Evolutionary conservation across 2,113 vertebrate species (phyloP), one percentile per base, ranked within the genome.

Genomic region (Cyprinodon tularosa): DNA sequence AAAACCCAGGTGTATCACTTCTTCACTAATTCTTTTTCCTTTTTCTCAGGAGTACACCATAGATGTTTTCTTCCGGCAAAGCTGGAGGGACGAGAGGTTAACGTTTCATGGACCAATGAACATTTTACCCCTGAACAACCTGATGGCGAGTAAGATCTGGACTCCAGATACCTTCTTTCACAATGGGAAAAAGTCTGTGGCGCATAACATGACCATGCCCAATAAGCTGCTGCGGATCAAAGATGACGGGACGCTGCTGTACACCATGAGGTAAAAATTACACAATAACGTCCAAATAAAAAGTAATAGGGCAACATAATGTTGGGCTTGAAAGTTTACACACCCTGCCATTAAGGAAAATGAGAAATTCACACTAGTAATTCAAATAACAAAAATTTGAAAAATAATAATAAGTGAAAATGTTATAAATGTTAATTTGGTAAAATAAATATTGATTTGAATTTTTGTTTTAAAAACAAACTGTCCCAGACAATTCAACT

Each of bases 131-230:
- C 91, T 99, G 82, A 99, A 99, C 93, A 99, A 99, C 88, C 93
- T 99, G 91, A 99, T 99, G 98, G 98, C 98, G 67, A 99, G 97
- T 94, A 99, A 99, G 92, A 99, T 99, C 88, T 99, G 98, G 97
- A 99, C 98, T 39, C 98, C 98, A 38, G 98, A 99, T 85, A 99
- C 98, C 11, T 99, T 99, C 93, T 99, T 99, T 92, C 97, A 99
- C 84, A 99, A 99, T 47, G 98, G 98, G 62, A 99, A 99, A 78
- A 99, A 99, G 86, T 99, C 98, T 0, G 97, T 99, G 81, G 98
- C 98, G 82, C 98, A 99, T 84, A 99, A 99, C 84, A 99, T 99
- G 98, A 99, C 98, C 7, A 99, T 99, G 97, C 98, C 98, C 37
- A 99, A 99, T 76, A 99, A 99, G 62, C 95, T 99, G n/a, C 85